Conservation (phyloP, 2,113 vertebrate species). For the Seriola quinqueradiata region DNA sequence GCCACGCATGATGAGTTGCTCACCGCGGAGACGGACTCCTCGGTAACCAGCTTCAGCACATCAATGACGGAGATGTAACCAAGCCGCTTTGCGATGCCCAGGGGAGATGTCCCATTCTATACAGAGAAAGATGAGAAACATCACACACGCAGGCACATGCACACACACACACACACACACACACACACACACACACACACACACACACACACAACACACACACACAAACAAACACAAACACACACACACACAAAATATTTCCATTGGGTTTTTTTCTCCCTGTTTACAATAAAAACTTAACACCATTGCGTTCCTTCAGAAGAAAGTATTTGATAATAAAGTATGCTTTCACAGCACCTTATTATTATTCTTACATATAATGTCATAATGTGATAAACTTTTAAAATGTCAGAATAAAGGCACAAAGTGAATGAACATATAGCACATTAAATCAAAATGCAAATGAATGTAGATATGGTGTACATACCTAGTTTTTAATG, state of each 20-base stretch:
- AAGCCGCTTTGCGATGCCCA: slow-evolving; percentile 94
- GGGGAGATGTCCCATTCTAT: slow-evolving; percentile 94
- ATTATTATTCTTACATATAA: too few species aligned
- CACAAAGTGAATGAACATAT: too few species aligned
- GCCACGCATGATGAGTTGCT: slow-evolving; percentile 55
- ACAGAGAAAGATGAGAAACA: slow-evolving; percentile 19
- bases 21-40: slow-evolving; percentile 89
- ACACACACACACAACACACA: not conserved
- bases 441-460: too few species aligned
- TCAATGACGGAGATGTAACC: slow-evolving; percentile 99
- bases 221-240: too few species aligned
- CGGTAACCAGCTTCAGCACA: slow-evolving; percentile 95
- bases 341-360: too few species aligned
- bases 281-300: not conserved
- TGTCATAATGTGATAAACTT: too few species aligned
- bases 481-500: too few species aligned
- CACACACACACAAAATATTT: not conserved
- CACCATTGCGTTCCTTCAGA: not conserved
- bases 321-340: too few species aligned
- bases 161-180: too few species aligned
- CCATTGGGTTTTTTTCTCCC: not conserved
- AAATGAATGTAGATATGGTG: too few species aligned
- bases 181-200: too few species aligned
- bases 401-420: too few species aligned
- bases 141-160: not conserved